These are phyloP conservation scores for Passer domesticus DNA, from an alignment of 2,113 vertebrate species.

Conservation along the genomic window DNA sequence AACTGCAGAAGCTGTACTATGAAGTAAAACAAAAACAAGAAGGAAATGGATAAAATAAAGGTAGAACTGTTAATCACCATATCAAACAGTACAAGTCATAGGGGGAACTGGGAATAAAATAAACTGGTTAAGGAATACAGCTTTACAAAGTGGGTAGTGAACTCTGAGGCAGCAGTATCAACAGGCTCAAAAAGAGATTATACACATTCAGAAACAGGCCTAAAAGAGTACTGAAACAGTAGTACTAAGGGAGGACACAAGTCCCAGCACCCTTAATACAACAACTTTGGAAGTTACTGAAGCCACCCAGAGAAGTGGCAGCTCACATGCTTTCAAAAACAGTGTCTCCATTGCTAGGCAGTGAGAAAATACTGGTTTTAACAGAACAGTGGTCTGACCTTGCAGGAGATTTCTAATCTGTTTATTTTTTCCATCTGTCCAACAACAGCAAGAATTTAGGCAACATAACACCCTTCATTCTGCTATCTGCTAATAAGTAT, in stretches of 20 bases:
- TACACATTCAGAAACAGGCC: neutral
- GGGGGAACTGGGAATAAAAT: fast-evolving
- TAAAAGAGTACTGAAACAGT: neutral
- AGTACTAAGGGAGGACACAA: neutral
- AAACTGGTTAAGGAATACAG: neutral
- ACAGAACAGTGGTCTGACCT: neutral
- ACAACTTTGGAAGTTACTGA: neutral
- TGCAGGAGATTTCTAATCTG: neutral
- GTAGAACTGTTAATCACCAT: neutral
- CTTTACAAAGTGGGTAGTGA: neutral
- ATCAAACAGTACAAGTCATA: neutral
- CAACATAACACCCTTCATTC: neutral
- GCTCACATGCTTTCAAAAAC: neutral
- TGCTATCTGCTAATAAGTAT: neutral
- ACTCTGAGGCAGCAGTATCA: neutral
- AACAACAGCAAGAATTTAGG: neutral
- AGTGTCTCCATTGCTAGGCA: neutral
- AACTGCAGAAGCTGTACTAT: no score
- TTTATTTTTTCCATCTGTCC: neutral
- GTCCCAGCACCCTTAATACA: neutral
- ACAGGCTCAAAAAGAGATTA: neutral
- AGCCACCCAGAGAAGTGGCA: neutral
- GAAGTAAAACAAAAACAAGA: neutral
- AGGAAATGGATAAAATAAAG: neutral
- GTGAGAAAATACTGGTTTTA: neutral